These are phyloP conservation scores for Zaprionus ghesquierei DNA, from an alignment of 1,140 invertebrate species.

Conservation along the genomic window DNA sequence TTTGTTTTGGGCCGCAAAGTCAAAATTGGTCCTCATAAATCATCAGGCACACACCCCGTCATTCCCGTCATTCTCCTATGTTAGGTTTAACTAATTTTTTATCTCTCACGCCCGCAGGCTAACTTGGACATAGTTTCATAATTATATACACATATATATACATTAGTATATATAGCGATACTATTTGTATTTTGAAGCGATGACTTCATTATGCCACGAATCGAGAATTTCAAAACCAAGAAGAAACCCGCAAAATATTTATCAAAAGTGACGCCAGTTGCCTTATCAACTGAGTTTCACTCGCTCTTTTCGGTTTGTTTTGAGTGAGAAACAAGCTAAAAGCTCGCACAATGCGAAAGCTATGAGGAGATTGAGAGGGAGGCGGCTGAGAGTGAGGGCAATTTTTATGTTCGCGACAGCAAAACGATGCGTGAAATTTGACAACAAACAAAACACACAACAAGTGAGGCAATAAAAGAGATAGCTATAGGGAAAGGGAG, in stretches of 20 bases:
- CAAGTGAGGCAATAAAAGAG: conserved; percentile 47
- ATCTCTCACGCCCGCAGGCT: conserved; percentile 20
- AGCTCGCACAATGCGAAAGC: conserved; percentile 30
- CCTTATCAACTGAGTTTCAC: conserved; percentile 69
- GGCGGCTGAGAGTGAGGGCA: background rate
- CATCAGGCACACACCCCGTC: conserved; percentile 4
- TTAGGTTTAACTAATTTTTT: conserved; percentile 15
- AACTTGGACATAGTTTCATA: background rate
- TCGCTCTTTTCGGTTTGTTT: conserved; percentile 56
- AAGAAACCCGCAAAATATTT: conserved; percentile 61
- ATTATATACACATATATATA: background rate
- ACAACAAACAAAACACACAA: conserved; percentile 68
- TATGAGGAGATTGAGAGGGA: background rate
- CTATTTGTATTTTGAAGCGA: conserved; percentile 52
- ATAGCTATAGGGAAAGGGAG: background rate
- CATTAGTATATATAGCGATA: conserved; percentile 6
- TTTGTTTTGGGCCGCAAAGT: background rate
- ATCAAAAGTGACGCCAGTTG: conserved; percentile 53
- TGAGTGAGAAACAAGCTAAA: conserved; percentile 55
- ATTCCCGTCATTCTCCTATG: background rate
- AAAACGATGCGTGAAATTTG: conserved; percentile 75
- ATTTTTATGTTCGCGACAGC: conserved; percentile 29
- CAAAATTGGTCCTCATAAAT: conserved; percentile 23
- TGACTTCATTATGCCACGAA: conserved; percentile 66
- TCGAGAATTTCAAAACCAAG: conserved; percentile 48